Base-by-base conservation (phyloP, 2,888 invertebrate genomes). In the Cecidostiba fungosa region DNA sequence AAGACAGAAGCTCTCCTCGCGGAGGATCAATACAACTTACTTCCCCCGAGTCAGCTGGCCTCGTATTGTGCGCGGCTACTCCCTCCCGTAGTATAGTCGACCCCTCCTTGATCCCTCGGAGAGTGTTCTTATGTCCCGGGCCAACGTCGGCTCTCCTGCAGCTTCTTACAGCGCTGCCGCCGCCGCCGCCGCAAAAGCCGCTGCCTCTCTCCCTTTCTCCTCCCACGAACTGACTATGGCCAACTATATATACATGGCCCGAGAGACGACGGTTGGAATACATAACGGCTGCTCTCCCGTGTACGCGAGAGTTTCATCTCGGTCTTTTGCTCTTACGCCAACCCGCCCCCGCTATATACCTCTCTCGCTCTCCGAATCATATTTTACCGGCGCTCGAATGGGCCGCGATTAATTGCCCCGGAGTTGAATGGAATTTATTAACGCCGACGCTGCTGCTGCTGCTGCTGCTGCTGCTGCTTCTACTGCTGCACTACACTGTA, bases 11-110 rank as follows among this genome's bases (percentile, higher is more conserved):
- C 59, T 91, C n/a, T 8, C n/a, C 54, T 43, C 43, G 43, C 23
- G 91, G 90, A 90, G 93, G 93, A 93, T 93, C 93, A 93, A 93
- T 93, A 93, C 93, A 92, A 93, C 93, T 93, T 93, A 93, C 92
- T 93, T 92, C 91, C 91, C 54, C 91, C 91, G 91, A 91, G 91
- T 87, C 88, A 86, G 86, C 88, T 86, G 88, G 88, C 88, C 83
- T 62, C 79, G 19, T 36, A 54, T 72, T 66, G 62, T 39, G 8
- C 83, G n/a, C 70, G 14, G 32, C 70, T 39, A 29, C n/a, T 32
- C n/a, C 16, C 73, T 81, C 73, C 62, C 47, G 12, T 47, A 16
- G 16, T 23, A 23, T 23, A 26, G 10, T 14, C 29, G 43, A 54
- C 85, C 88, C 88, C 87, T 87, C 88, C 86, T 83, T 43, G 77